These are phyloP conservation scores for Chlorospingus semifuscus DNA, from an alignment of 2,797 vertebrate species.

Conservation along the genomic window DNA sequence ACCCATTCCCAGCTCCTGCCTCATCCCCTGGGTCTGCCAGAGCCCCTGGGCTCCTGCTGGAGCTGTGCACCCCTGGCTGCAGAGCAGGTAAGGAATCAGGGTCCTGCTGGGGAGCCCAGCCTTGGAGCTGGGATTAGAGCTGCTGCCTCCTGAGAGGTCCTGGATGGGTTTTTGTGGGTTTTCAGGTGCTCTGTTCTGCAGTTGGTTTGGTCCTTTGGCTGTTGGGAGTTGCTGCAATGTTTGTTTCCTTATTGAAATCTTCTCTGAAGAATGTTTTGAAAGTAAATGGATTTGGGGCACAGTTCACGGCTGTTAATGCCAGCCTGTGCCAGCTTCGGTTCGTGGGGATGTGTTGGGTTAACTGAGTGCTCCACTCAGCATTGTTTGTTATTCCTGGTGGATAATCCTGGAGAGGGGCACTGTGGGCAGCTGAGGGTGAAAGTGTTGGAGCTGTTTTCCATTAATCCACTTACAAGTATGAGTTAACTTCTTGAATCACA, in stretches of 20 bases:
- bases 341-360: neutral
- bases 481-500: neutral
- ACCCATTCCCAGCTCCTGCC: accelerated
- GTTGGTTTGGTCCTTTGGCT: accelerated
- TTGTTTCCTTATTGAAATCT: neutral
- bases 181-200: neutral
- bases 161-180: accelerated
- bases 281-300: neutral
- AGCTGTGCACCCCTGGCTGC: neutral
- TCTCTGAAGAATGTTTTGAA: neutral
- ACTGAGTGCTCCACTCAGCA: neutral
- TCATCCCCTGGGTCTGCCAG: accelerated
- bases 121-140: accelerated
- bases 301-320: neutral
- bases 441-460: neutral
- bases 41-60: accelerated
- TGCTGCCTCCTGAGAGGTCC: accelerated
- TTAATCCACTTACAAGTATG: neutral
- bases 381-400: neutral
- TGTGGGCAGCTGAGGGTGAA: neutral
- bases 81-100: accelerated
- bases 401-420: neutral
- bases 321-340: neutral
- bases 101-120: neutral
- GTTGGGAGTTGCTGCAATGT: neutral